A percentile compares a stretch with the other conserved stretches of the same genome.
Evolutionary conservation across 2,888 invertebrate species (phyloP).

Genomic region (Byasa hedistus): DNA sequence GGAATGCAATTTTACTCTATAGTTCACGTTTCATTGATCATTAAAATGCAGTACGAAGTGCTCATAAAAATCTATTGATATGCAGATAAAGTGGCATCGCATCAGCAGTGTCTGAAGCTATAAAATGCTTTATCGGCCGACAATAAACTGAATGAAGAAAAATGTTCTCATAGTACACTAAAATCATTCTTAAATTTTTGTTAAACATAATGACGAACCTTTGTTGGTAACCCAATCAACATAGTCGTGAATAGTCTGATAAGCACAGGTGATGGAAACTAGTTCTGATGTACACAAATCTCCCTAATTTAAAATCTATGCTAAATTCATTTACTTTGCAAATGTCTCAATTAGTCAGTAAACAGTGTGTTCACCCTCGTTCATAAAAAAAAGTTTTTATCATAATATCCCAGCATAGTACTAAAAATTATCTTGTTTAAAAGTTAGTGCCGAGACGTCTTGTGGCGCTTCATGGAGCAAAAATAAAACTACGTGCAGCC

Average conservation of each 20-base stretch:
- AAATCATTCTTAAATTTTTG: constrained; percentile 1
- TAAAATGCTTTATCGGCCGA: constrained; percentile 11
- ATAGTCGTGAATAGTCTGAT: too few species aligned
- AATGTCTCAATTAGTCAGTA: too few species aligned
- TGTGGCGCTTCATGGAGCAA: constrained; percentile 13
- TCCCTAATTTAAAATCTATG: too few species aligned
- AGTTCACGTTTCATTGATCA: constrained; percentile 24
- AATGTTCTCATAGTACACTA: constrained; percentile 47
- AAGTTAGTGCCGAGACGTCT: constrained; percentile 38
- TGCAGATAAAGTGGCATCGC: constrained; percentile 17
- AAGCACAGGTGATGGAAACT: too few species aligned
- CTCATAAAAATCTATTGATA: constrained; percentile 22
- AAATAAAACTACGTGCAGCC: constrained; percentile 42
- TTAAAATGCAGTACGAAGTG: constrained; percentile 21
- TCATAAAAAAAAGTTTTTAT: too few species aligned
- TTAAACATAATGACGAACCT: not conserved
- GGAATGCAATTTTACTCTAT: constrained; percentile 31
- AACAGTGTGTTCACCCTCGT: too few species aligned
- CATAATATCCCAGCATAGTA: too few species aligned
- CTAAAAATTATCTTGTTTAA: constrained; percentile 52
- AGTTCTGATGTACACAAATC: too few species aligned
- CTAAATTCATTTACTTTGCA: too few species aligned
- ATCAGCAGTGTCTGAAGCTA: constrained; percentile 9
- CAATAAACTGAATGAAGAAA: constrained; percentile 35
- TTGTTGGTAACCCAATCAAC: too few species aligned